Evolutionary conservation across 2,113 vertebrate genomes (phyloP).

Genomic region (Callipepla squamata): DNA sequence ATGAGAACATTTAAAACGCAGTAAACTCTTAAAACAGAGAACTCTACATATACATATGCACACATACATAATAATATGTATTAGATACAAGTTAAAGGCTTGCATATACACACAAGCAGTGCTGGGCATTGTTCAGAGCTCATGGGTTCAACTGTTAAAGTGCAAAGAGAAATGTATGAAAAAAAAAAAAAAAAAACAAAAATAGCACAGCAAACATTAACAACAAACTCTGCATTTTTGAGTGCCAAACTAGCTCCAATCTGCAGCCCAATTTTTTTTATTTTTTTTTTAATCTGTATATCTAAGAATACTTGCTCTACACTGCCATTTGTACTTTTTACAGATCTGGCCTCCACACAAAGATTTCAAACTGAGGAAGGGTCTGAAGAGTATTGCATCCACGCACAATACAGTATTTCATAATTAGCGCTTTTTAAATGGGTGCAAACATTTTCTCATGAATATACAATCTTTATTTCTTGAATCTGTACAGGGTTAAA

Average conservation of each 20-base stretch:
- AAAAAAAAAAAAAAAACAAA: fast-evolving
- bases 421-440: not conserved
- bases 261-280: fast-evolving
- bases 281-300: not conserved
- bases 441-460: not conserved
- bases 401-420: not conserved
- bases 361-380: not conserved
- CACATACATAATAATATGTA: fast-evolving
- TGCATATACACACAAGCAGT: not conserved
- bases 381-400: not conserved
- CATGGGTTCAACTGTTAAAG: not conserved
- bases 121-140: not conserved
- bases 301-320: not conserved
- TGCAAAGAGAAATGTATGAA: not conserved
- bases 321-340: not conserved
- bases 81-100: not conserved
- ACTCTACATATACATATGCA: fast-evolving
- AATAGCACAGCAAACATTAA: not conserved
- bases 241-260: not conserved
- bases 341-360: not conserved
- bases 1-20: not conserved
- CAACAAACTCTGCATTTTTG: not conserved
- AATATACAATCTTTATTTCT: not conserved
- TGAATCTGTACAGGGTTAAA: conserved; percentile 2
- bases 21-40: not conserved